Evolutionary conservation across 2,888 invertebrate species (phyloP), one percentile per base, ranked within the genome.

Genomic region (Stratiomys singularior): DNA sequence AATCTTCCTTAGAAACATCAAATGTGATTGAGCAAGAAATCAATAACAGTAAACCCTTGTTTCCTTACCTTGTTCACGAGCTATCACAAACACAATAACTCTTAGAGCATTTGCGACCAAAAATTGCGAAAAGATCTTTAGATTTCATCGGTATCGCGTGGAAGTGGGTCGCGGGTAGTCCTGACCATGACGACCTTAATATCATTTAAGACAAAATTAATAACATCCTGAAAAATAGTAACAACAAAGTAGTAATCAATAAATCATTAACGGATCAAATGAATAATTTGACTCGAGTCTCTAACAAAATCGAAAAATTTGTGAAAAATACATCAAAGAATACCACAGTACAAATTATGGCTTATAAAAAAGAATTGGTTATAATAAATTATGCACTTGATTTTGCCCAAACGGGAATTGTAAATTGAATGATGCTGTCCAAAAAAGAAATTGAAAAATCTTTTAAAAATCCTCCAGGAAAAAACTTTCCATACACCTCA

Each of bases 401-500:
- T 30, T 64, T 64, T 30, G n/a, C 30, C 3, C 21, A 64, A 64
- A 64, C n/a, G 11, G 30, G 30, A 9, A 64, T 30, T 64, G 30
- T 64, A 13, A 27, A 64, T 64, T 78, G 80, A 4, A 79, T 80
- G 23, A 80, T 81, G 37, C 64, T 81, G n/a, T 37, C 37, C 79
- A 7, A 78, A 72, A 46, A 76, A 77, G 25, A 78, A 81, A 78
- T 72, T 80, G 46, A 77, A 64, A 63, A 28, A 76, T 58, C 78
- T 67, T 63, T 58, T 78, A 64, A 76, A 78, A 63, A 78, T 79
- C 46, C 56, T 81, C 13, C 25, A 79, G 25, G 63, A 76, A 23
- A 81, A 52, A 76, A 80, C 5, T 76, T 81, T 67, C 79, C 78
- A 25, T 81, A 76, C 64, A 71, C 52, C 5, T 80, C 79, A 37